These are phyloP conservation scores for Paracanthobrama guichenoti DNA, from an alignment of 2,113 vertebrate genomes.

Conservation along the genomic window DNA sequence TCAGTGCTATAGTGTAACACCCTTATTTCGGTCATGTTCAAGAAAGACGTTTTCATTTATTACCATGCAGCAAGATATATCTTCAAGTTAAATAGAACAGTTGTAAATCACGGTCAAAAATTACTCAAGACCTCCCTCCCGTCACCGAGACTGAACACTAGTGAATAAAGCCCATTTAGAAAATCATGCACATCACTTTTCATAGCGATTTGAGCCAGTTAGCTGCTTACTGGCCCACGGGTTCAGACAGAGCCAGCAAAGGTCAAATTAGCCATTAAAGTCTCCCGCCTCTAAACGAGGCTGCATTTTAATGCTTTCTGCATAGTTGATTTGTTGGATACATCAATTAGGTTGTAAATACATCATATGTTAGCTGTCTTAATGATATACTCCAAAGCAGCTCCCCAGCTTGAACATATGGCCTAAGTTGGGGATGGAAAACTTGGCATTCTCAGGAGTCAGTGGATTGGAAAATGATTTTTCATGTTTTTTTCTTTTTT, in stretches of 20 bases:
- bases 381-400: constrained; percentile 50
- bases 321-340: constrained; percentile 60
- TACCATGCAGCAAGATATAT: constrained; percentile 14
- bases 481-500: background rate
- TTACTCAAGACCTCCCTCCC: background rate
- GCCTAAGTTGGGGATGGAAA: constrained; percentile 49
- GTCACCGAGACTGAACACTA: background rate
- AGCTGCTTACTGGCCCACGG: constrained; percentile 50
- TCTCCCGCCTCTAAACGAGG: constrained; percentile 59
- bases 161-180: constrained; percentile 31
- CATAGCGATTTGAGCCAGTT: constrained; percentile 53
- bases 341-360: constrained; percentile 61
- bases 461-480: constrained; percentile 39
- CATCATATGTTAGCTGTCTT: constrained; percentile 51
- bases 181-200: constrained; percentile 49
- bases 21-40: constrained; percentile 10
- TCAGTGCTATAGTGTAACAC: constrained; percentile 62
- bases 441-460: constrained; percentile 45
- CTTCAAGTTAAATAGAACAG: background rate
- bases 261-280: constrained; percentile 63
- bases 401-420: constrained; percentile 50
- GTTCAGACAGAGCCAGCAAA: constrained; percentile 55
- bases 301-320: constrained; percentile 59
- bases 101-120: background rate
- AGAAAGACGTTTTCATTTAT: constrained; percentile 20